Evolutionary conservation across 2,113 vertebrate species (phyloP), one percentile per base, ranked within the genome.

Genomic region (Entelurus aequoreus): DNA sequence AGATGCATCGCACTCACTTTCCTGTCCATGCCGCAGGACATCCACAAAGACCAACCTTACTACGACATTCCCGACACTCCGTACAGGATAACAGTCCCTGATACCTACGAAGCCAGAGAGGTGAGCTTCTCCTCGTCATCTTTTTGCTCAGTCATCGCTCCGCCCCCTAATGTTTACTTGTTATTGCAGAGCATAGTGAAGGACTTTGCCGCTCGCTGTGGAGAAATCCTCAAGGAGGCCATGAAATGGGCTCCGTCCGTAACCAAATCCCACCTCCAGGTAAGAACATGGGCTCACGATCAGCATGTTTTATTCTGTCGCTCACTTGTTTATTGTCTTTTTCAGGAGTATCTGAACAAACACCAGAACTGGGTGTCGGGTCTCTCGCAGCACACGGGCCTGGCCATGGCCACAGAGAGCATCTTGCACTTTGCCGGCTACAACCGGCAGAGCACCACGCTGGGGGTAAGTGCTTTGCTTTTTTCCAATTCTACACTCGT

Each of bases 211-310:
- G 97, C 97, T 0, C 96, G 97, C 38, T 99, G 97, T 77, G 97
- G 93, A 16, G 98, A 98, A 90, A 97, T 99, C 75, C 90, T 99
- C 0, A 97, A 98, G 66, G 96, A 99, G 66, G 97, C 97, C 0
- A 99, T 99, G 97, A 99, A 99, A 68, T 99, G 97, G 97, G 97
- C 97, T 0, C 95, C 96, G 0, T 94, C 96, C 0, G 97, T 97
- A 63, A 99, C 96, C 61, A 99, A 98, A 74, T 99, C 97, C 63
- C 97, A 99, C 65, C 87, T 99, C 2, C 96, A 99, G 95, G 97
- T 98, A 84, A 55, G 14, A 48, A 48, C 12, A n/a, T n/a, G 48
- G 14, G 16, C 48, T 16, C 4, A 15, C 16, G 48, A 46, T 46
- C 42, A 4, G n/a, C 2, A 10, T 1, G 36, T 38, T 55, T 55